Conservation (phyloP, 2,888 invertebrate species). For the Pediacus dermestoides region DNA sequence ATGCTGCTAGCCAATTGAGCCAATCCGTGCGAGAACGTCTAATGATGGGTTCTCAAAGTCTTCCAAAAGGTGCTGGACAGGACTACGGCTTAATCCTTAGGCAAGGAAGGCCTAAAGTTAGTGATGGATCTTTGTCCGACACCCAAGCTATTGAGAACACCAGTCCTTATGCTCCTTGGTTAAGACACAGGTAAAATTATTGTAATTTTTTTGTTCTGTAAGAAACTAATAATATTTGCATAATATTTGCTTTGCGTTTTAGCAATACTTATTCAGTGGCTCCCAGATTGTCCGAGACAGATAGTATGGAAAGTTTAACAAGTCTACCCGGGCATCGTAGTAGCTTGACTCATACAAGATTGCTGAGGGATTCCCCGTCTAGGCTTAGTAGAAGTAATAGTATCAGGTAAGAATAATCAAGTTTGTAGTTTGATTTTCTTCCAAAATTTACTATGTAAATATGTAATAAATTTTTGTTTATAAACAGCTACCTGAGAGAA, state of each 20-base stretch:
- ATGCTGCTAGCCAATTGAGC: conserved; percentile 80
- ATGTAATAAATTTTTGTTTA: conserved; percentile 34
- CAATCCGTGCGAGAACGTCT: conserved; percentile 81
- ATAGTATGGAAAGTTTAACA: conserved; percentile 80
- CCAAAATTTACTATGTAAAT: conserved; percentile 5
- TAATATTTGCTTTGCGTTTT: conserved; percentile 40
- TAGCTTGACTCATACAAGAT: conserved; percentile 69
- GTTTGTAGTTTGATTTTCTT: not conserved
- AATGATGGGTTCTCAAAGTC: conserved; percentile 79
- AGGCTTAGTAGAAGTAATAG: conserved; percentile 87
- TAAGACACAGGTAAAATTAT: conserved; percentile 71
- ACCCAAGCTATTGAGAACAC: conserved; percentile 81
- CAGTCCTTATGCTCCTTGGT: conserved; percentile 81
- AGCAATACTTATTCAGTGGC: conserved; percentile 71
- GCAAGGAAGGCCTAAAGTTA: conserved; percentile 49
- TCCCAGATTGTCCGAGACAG: conserved; percentile 81
- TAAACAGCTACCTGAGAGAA: conserved; percentile 81
- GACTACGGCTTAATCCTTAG: conserved; percentile 48
- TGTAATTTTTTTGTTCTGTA: not conserved
- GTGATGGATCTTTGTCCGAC: conserved; percentile 81
- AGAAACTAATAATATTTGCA: too few species aligned
- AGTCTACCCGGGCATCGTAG: conserved; percentile 55
- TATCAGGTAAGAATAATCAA: conserved; percentile 67
- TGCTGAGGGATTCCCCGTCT: conserved; percentile 66
- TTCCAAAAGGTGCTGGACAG: conserved; percentile 63